Conservation (phyloP, 2,797 vertebrate genomes). For the Scyliorhinus canicula region DNA sequence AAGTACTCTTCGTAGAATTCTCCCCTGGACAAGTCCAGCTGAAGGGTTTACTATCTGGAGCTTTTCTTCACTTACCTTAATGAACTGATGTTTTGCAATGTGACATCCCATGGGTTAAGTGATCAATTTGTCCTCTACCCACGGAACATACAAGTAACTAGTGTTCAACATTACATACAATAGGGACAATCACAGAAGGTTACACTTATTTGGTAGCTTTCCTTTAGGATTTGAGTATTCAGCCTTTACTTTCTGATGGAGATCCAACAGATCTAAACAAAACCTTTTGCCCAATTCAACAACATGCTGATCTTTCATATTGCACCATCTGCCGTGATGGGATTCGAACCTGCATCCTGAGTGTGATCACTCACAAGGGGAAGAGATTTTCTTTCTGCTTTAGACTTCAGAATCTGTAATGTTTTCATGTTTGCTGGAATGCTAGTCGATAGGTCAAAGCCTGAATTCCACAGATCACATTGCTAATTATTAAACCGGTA, state of each 20-base stretch:
- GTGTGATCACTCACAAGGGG: no score
- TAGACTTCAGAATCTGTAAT: neutral
- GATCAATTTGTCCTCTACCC: neutral
- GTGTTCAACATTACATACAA: neutral
- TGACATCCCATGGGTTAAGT: neutral
- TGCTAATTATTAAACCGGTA: neutral
- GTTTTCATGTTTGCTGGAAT: neutral
- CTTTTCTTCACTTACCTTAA: neutral
- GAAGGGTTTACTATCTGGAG: neutral
- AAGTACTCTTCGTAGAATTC: neutral
- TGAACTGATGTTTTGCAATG: neutral
- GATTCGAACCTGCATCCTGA: no score
- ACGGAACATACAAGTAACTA: neutral
- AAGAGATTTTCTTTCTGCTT: neutral
- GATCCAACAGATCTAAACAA: neutral
- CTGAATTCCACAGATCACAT: neutral
- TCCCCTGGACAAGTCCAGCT: neutral
- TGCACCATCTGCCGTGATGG: no score
- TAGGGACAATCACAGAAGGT: neutral
- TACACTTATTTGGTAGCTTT: neutral
- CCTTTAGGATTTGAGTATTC: neutral
- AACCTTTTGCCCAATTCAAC: neutral
- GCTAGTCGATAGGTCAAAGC: neutral
- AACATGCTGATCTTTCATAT: neutral
- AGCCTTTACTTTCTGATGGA: neutral